A percentile compares a stretch with the other conserved stretches of the same genome.
These are phyloP conservation scores for Chloroceryle amazona DNA, from an alignment of 2,797 vertebrate genomes.

Conservation along the genomic window DNA sequence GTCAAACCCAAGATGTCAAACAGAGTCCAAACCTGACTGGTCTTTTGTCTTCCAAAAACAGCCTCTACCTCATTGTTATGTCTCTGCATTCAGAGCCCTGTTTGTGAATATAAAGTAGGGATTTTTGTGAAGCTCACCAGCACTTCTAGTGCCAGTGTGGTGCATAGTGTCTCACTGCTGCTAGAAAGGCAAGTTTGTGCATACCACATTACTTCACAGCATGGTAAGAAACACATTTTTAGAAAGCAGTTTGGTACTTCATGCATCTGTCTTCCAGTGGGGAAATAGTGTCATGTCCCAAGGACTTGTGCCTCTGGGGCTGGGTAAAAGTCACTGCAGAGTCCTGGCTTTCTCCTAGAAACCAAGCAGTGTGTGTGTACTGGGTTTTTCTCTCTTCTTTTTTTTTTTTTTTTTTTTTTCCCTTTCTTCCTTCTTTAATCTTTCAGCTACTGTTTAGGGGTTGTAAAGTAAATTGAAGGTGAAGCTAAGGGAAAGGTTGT, in stretches of 20 bases:
- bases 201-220: background rate
- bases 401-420: too few species aligned
- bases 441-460: background rate
- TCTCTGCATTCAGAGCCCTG: background rate
- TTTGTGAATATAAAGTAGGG: background rate
- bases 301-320: background rate
- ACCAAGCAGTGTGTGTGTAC: background rate
- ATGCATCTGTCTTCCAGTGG: background rate
- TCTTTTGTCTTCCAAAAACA: background rate
- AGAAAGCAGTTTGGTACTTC: background rate
- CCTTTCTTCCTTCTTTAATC: background rate
- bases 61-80: background rate
- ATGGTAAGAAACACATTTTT: background rate
- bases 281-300: background rate
- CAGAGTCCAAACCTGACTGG: background rate
- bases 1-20: background rate
- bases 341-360: background rate
- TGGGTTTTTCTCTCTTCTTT: background rate
- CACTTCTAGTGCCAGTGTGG: rapidly evolving
- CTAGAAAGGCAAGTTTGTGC: background rate
- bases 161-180: background rate
- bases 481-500: background rate
- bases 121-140: background rate
- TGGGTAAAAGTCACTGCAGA: background rate
- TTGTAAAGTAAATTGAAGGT: background rate